Conservation (phyloP, 2,888 invertebrate genomes). For the Trichogramma evanescens region DNA sequence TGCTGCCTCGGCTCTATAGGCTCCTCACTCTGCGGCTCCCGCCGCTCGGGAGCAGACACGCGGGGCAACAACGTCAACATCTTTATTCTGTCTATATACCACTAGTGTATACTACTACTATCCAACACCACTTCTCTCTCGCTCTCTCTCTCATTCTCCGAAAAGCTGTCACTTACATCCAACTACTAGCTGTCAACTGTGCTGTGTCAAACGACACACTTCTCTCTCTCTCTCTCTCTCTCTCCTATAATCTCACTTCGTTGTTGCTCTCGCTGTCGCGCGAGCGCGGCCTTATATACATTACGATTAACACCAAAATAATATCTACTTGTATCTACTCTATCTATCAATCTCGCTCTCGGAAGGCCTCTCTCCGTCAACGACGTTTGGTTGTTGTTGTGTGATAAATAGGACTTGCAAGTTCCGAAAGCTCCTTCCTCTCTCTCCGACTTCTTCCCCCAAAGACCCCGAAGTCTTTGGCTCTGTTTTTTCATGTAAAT, state of each 20-base stretch:
- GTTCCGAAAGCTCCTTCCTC: neutral
- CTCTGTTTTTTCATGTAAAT: too few species aligned
- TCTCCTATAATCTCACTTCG: neutral
- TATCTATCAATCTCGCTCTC: neutral
- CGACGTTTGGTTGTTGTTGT: too few species aligned
- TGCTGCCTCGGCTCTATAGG: too few species aligned
- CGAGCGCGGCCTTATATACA: neutral
- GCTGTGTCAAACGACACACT: too few species aligned
- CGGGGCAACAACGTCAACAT: slow-evolving; percentile 39
- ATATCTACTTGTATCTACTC: neutral
- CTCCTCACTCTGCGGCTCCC: slow-evolving; percentile 48
- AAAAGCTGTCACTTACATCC: neutral
- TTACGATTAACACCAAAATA: neutral
- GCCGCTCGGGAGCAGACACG: slow-evolving; percentile 49
- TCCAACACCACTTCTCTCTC: neutral
- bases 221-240: slow-evolving; percentile 5
- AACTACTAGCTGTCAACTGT: neutral
- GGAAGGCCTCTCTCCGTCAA: neutral
- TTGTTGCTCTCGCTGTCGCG: neutral
- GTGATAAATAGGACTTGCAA: too few species aligned
- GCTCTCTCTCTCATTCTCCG: neutral
- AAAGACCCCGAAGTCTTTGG: neutral
- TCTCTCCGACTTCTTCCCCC: neutral
- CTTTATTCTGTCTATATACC: slow-evolving; percentile 5
- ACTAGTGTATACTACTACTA: too few species aligned